These are phyloP conservation scores for Zosterops hypoxanthus DNA, from an alignment of 2,113 vertebrate genomes.

Conservation along the genomic window DNA sequence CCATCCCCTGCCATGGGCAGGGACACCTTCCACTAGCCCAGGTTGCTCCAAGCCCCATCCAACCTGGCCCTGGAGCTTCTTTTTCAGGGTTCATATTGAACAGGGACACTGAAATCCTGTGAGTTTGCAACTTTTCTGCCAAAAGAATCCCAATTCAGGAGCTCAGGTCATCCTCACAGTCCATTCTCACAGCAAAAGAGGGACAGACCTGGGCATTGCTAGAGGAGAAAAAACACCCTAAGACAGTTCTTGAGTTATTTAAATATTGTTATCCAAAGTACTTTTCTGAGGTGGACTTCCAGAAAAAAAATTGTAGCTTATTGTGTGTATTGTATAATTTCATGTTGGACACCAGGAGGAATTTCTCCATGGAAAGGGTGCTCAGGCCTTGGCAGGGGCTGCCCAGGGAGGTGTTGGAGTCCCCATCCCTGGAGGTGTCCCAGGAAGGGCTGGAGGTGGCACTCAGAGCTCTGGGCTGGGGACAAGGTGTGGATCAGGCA, in stretches of 20 bases:
- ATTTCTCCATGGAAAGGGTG: not conserved
- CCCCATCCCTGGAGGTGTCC: not conserved
- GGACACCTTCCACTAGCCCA: not conserved
- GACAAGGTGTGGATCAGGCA: fast-evolving
- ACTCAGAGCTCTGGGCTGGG: not conserved
- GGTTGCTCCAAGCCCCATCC: fast-evolving
- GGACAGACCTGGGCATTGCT: not conserved
- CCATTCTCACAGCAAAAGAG: not conserved
- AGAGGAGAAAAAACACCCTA: not conserved
- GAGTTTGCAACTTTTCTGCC: not conserved
- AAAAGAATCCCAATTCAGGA: not conserved
- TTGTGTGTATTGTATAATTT: not conserved
- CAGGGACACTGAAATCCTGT: not conserved
- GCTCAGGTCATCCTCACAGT: fast-evolving
- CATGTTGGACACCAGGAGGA: fast-evolving
- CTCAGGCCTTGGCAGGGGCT: fast-evolving
- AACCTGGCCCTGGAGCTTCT: not conserved
- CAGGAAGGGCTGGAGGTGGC: fast-evolving
- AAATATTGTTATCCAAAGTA: not conserved
- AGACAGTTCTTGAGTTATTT: not conserved
- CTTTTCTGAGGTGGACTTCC: not conserved
- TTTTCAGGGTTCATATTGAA: not conserved
- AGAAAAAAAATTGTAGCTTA: not conserved
- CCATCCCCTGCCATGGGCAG: not conserved
- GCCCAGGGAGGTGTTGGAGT: not conserved